These are phyloP conservation scores for Spodoptera exigua DNA, from an alignment of 2,888 invertebrate species.

Conservation along the genomic window DNA sequence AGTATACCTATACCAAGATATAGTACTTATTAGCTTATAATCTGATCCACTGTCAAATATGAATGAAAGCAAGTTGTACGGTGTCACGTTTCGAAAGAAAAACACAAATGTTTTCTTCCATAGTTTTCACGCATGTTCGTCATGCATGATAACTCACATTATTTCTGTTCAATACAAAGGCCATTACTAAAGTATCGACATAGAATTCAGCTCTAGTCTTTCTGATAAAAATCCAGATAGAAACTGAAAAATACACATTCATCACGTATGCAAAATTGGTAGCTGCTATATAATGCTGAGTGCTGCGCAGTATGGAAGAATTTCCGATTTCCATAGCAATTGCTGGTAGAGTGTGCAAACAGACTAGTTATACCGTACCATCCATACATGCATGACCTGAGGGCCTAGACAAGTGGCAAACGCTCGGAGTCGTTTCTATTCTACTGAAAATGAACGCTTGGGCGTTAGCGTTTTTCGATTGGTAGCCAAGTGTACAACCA, in stretches of 20 bases:
- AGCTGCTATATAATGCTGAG: conserved; percentile 3
- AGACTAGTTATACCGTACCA: conserved; percentile 8
- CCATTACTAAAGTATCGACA: background rate
- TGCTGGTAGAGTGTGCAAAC: conserved; percentile 9
- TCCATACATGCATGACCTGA: conserved; percentile 20
- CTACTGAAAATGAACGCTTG: too few species aligned
- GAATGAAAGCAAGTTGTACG: conserved; percentile 20
- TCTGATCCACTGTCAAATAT: conserved; percentile 21
- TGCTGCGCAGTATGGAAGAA: conserved; percentile 9
- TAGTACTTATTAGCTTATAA: conserved; percentile 19
- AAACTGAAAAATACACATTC: conserved; percentile 9
- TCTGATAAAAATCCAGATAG: too few species aligned
- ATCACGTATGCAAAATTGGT: conserved; percentile 14
- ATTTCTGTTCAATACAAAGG: conserved; percentile 18
- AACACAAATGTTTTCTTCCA: conserved; percentile 26
- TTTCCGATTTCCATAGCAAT: conserved; percentile 2
- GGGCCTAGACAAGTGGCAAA: too few species aligned
- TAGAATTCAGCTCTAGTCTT: too few species aligned
- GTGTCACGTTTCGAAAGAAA: conserved; percentile 36
- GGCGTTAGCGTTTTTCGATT: too few species aligned
- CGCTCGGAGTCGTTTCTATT: too few species aligned
- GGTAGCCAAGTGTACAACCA: too few species aligned
- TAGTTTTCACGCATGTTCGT: conserved; percentile 8
- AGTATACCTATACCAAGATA: too few species aligned
- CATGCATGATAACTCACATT: conserved; percentile 22